These are phyloP conservation scores for Mirounga angustirostris DNA, from an alignment of 2,113 vertebrate genomes.

Conservation along the genomic window DNA sequence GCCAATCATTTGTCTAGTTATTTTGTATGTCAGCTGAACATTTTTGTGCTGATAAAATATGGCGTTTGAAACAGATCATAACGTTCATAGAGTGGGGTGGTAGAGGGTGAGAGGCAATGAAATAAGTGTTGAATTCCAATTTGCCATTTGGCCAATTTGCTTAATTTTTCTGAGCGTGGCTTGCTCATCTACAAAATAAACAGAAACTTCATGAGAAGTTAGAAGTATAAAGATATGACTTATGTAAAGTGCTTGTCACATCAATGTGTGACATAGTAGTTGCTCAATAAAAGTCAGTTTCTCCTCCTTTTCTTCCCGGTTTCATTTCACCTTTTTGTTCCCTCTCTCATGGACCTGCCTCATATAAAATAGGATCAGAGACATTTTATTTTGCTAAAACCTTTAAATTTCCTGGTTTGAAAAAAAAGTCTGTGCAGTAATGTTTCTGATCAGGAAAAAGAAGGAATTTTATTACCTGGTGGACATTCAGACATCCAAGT, in stretches of 20 bases:
- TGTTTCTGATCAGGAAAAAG: not conserved
- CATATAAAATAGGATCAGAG: not conserved
- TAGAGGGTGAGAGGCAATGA: not conserved
- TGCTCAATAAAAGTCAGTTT: not conserved
- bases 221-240: not conserved
- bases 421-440: not conserved
- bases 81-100: rapidly evolving
- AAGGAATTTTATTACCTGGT: not conserved
- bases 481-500: not conserved
- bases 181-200: not conserved
- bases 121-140: not conserved
- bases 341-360: not conserved
- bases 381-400: not conserved
- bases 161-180: not conserved
- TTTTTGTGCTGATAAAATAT: not conserved
- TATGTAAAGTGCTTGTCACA: rapidly evolving
- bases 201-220: not conserved
- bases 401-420: not conserved
- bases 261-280: rapidly evolving
- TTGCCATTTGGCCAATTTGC: not conserved
- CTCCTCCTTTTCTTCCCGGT: not conserved
- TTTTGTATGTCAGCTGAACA: not conserved
- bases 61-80: not conserved
- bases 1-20: not conserved
- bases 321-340: not conserved